Conservation (phyloP, 2,113 vertebrate genomes). For the Baryphthengus martii region DNA sequence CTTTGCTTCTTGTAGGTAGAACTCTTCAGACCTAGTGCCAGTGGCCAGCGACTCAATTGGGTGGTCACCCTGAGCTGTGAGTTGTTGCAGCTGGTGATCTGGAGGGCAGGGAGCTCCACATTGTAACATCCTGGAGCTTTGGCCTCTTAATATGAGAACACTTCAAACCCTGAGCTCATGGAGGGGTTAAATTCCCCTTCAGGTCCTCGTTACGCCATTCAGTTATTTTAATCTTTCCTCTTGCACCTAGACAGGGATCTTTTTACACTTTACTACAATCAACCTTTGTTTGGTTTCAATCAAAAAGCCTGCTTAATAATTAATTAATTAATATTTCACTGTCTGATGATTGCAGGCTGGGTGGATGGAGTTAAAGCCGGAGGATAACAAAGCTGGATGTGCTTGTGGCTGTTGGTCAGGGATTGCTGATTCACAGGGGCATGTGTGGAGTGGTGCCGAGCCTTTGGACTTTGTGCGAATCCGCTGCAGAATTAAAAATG, state of each 20-base stretch:
- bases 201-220: neutral
- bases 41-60: neutral
- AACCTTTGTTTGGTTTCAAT: neutral
- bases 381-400: neutral
- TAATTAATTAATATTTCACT: neutral
- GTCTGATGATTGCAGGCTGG: neutral
- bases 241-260: neutral
- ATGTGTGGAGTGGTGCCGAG: neutral
- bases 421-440: neutral
- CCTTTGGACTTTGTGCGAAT: neutral
- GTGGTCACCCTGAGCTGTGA: neutral
- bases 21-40: neutral
- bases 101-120: neutral
- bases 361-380: neutral
- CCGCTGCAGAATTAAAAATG: neutral
- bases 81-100: neutral
- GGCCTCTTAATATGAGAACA: neutral
- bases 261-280: neutral
- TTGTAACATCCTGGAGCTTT: neutral
- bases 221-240: neutral
- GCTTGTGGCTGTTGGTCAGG: neutral
- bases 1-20: neutral
- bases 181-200: neutral
- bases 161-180: neutral
- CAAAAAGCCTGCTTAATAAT: neutral